These are phyloP conservation scores for Rhadinocentrus ornatus DNA, from an alignment of 2,797 vertebrate species.

Conservation along the genomic window DNA sequence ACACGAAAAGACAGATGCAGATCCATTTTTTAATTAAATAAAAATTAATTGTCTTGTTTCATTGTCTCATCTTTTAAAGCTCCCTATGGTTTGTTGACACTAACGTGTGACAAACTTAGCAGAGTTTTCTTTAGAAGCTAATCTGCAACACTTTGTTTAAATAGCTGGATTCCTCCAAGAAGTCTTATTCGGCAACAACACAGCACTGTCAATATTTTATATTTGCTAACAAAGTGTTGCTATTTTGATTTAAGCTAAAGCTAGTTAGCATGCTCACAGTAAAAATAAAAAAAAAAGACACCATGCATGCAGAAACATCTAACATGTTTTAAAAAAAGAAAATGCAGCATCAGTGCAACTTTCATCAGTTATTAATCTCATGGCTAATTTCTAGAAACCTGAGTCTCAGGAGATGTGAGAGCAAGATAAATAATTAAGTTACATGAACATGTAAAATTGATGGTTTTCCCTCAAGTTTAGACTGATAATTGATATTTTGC, in stretches of 20 bases:
- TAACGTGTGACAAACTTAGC: no score
- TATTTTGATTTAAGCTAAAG: conserved; percentile 13
- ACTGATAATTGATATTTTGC: background rate
- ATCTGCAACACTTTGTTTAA: background rate
- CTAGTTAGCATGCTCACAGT: background rate
- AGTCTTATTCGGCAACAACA: background rate
- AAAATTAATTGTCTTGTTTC: no score
- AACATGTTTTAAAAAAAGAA: background rate
- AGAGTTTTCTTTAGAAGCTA: no score
- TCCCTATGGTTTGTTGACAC: no score
- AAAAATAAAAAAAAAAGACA: background rate
- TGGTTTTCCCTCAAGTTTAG: background rate
- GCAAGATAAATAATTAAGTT: conserved; percentile 6
- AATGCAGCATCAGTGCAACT: background rate
- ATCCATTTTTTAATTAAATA: no score
- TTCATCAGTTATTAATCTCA: conserved; percentile 1
- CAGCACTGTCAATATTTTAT: background rate
- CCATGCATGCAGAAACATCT: background rate
- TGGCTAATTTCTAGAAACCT: conserved; percentile 12
- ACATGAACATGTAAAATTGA: conserved; percentile 6
- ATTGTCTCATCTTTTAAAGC: no score
- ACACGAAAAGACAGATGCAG: no score
- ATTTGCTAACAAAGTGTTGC: background rate
- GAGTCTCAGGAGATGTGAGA: background rate
- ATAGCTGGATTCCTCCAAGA: background rate